Conservation (phyloP, 2,113 vertebrate species). For the Platichthys stellatus region DNA sequence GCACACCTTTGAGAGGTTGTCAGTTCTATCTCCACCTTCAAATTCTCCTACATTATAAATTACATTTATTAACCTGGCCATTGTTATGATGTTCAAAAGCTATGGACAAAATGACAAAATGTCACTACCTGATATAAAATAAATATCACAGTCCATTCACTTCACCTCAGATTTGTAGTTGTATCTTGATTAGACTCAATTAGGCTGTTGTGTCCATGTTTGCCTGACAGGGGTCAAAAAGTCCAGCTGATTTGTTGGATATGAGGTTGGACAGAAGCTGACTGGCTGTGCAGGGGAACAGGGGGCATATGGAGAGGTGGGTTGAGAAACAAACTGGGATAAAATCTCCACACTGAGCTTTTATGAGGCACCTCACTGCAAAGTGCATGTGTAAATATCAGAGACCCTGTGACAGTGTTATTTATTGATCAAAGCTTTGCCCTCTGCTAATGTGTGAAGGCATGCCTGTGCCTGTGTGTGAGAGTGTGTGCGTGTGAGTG, state of each 20-base stretch:
- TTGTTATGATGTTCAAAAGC: neutral
- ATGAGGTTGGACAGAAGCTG: conserved; percentile 21
- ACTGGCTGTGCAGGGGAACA: conserved; percentile 45
- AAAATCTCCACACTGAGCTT: conserved; percentile 47
- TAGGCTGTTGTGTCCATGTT: neutral
- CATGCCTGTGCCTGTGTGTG: conserved; percentile 5
- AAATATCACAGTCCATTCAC: neutral
- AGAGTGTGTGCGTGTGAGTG: conserved; percentile 9
- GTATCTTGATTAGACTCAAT: conserved; percentile 6
- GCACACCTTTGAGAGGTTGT: no score
- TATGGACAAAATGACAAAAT: no score
- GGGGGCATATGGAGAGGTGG: conserved; percentile 67
- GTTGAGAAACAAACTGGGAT: conserved; percentile 65
- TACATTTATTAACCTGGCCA: neutral
- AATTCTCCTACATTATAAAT: neutral
- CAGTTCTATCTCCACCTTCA: neutral
- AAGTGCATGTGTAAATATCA: conserved; percentile 17
- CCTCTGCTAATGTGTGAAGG: conserved; percentile 26
- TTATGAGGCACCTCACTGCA: conserved; percentile 45
- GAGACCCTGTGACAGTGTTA: conserved; percentile 38
- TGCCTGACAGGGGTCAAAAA: neutral
- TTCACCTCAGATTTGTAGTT: conserved; percentile 9
- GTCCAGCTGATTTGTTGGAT: conserved; percentile 21
- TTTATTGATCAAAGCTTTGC: conserved; percentile 66
- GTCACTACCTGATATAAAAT: no score